Percentiles rank a stretch among this genome's conserved stretches.
Evolutionary conservation across 2,113 vertebrate species (phyloP).

Genomic region (Neotoma lepida): DNA sequence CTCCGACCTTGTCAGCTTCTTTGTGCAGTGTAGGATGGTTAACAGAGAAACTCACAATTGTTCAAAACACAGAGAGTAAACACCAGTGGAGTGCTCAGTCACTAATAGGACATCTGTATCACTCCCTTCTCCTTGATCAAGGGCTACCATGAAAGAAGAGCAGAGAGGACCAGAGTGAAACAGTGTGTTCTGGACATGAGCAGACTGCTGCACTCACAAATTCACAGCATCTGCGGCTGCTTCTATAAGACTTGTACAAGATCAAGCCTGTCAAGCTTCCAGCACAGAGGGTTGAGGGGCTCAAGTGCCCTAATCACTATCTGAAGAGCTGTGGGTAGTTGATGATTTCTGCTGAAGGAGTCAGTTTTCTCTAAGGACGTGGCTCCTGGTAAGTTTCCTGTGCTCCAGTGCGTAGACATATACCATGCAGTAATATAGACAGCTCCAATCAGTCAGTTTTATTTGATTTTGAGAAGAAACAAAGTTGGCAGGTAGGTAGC

Average conservation of each 20-base stretch:
- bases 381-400: not conserved
- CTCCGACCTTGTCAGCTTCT: not conserved
- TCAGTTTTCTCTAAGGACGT: not conserved
- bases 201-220: too few species aligned
- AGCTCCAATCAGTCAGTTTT: not conserved
- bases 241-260: not conserved
- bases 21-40: not conserved
- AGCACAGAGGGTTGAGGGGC: not conserved
- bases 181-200: too few species aligned
- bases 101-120: not conserved
- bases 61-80: not conserved
- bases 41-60: not conserved
- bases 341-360: not conserved
- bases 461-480: too few species aligned
- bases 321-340: not conserved
- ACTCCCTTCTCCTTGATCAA: not conserved
- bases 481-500: too few species aligned
- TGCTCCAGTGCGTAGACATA: rapidly evolving
- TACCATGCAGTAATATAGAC: not conserved
- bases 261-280: not conserved
- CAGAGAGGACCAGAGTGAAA: too few species aligned
- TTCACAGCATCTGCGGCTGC: not conserved
- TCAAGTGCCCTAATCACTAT: not conserved
- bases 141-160: too few species aligned
- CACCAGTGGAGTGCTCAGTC: not conserved